Conservation (phyloP, 2,797 vertebrate species). For the Pseudopleuronectes americanus region DNA sequence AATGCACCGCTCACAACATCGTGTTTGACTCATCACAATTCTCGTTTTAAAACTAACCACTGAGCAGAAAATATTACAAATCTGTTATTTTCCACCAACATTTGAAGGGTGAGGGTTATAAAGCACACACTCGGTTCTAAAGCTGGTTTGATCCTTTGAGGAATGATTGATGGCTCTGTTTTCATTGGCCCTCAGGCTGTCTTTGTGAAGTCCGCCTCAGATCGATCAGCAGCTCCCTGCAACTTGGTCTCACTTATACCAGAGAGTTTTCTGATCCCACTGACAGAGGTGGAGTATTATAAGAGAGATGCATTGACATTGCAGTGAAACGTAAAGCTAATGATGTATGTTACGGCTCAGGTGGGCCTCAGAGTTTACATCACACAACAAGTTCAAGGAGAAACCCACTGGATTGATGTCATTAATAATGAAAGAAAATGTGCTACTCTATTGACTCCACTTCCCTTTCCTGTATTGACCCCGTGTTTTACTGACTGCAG, state of each 20-base stretch:
- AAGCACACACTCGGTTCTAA: too few species aligned
- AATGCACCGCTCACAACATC: too few species aligned
- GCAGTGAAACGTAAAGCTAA: background rate
- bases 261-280: background rate
- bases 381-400: constrained; percentile 27
- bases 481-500: too few species aligned
- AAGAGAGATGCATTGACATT: constrained; percentile 3
- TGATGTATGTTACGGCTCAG: constrained; percentile 9
- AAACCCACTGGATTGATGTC: constrained; percentile 5
- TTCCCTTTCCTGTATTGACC: background rate
- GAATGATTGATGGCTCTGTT: background rate
- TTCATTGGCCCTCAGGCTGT: background rate
- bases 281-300: background rate
- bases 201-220: background rate
- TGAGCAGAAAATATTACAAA: too few species aligned
- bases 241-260: background rate
- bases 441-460: background rate
- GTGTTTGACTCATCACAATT: too few species aligned
- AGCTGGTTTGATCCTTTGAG: background rate
- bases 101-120: too few species aligned
- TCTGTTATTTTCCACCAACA: too few species aligned
- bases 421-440: constrained; percentile 14
- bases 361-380: constrained; percentile 4
- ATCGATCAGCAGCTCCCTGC: background rate
- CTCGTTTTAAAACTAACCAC: too few species aligned